Conservation (phyloP, 2,797 vertebrate genomes). For the Eupleurogrammus muticus region DNA sequence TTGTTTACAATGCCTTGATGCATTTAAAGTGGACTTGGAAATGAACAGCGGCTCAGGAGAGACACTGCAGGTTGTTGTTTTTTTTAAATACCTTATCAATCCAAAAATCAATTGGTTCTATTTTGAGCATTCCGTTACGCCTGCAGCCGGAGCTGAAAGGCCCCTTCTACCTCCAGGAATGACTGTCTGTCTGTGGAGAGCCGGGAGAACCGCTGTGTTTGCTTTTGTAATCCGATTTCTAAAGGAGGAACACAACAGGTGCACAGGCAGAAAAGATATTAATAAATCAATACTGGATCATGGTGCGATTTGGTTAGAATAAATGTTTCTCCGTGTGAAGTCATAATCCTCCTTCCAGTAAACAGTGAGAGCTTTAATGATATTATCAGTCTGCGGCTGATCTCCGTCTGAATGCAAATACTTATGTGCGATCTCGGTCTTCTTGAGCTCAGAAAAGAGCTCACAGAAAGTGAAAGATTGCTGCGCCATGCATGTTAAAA, state of each 20-base stretch:
- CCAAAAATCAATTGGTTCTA: slow-evolving; percentile 30
- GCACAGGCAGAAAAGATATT: slow-evolving; percentile 26
- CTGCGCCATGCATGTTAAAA: too few relatives aligned
- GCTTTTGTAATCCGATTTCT: slow-evolving; percentile 54
- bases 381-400: slow-evolving; percentile 5
- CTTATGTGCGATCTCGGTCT: too few relatives aligned
- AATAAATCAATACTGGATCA: slow-evolving; percentile 39
- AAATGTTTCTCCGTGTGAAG: not conserved
- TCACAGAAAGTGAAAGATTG: too few relatives aligned
- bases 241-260: slow-evolving; percentile 48
- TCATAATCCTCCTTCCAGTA: not conserved
- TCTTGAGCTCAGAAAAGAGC: too few relatives aligned
- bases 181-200: not conserved
- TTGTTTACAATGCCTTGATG: not conserved
- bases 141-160: not conserved
- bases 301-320: slow-evolving; percentile 7
- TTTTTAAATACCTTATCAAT: slow-evolving; percentile 22
- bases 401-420: not conserved
- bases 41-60: not conserved
- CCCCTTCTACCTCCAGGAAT: slow-evolving; percentile 25
- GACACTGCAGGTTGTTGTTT: not conserved
- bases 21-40: not conserved
- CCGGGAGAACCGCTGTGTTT: slow-evolving; percentile 41
- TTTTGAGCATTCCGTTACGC: slow-evolving; percentile 10
- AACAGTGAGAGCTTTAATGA: slow-evolving; percentile 1